phyloP scores from a whole-genome alignment of 23 tunicate genomes.

The Ciona savignyi region DNA sequence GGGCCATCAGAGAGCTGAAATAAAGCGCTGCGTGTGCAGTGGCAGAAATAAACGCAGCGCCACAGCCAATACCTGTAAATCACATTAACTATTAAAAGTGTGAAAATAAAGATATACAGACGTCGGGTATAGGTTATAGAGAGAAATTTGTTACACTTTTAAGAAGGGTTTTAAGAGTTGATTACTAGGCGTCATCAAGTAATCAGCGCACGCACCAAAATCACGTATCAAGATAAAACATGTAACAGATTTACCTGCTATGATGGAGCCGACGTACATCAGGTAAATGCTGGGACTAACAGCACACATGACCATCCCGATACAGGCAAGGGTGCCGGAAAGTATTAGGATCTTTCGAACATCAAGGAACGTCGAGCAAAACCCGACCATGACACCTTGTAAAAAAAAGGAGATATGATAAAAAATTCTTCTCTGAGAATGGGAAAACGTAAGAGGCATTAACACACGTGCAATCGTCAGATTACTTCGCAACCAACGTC shows the following conservation, averaged over 20 bases:
- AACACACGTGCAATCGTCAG: too few species aligned
- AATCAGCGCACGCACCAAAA: too few species aligned
- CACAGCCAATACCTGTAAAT: constrained; percentile 38
- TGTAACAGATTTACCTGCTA: constrained; percentile 11
- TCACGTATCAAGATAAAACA: too few species aligned
- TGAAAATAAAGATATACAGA: too few species aligned
- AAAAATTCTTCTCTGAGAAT: too few species aligned
- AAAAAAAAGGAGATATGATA: too few species aligned
- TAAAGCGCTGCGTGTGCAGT: constrained; percentile 33
- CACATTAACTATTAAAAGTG: not conserved
- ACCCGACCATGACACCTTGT: constrained; percentile 6
- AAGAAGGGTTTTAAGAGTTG: too few species aligned
- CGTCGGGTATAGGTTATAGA: too few species aligned
- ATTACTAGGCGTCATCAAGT: too few species aligned
- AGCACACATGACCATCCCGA: constrained; percentile 28
- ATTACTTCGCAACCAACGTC: too few species aligned
- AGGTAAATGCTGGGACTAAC: constrained; percentile 20
- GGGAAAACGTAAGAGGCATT: too few species aligned
- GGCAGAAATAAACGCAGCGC: constrained; percentile 13
- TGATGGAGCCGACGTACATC: constrained; percentile 33
- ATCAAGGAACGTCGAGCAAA: constrained; percentile 13
- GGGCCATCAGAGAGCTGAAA: constrained; percentile 23
- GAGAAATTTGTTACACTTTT: too few species aligned
- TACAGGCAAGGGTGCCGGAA: constrained; percentile 29
- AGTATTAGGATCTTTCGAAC: constrained; percentile 31